Evolutionary conservation across 1,140 invertebrate species (phyloP).

Genomic region (Octopus sinensis): DNA sequence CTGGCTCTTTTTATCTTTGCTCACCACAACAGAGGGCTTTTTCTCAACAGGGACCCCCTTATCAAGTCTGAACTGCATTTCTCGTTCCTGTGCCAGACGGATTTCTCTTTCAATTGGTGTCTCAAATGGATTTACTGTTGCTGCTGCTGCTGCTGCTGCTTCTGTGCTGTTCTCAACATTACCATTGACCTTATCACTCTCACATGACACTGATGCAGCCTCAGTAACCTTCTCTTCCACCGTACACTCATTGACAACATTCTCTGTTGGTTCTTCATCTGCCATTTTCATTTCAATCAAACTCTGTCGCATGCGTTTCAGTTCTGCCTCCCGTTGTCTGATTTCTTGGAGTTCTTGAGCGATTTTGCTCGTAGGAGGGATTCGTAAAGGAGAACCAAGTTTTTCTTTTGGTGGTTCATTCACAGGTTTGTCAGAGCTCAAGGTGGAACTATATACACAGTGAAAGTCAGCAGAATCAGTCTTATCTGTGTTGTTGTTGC

Average conservation of each 20-base stretch:
- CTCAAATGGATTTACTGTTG: slow-evolving; percentile 42
- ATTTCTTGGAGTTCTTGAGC: slow-evolving; percentile 59
- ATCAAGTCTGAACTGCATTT: slow-evolving; percentile 59
- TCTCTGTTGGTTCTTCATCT: background rate
- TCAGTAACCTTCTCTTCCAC: slow-evolving; percentile 14
- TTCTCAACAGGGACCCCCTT: slow-evolving; percentile 43
- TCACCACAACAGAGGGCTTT: slow-evolving; percentile 18
- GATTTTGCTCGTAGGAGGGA: slow-evolving; percentile 46
- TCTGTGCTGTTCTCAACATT: no score
- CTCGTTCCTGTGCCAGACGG: slow-evolving; percentile 60
- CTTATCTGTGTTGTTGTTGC: background rate
- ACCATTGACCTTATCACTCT: background rate
- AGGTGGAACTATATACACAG: slow-evolving; percentile 5
- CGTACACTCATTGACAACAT: background rate
- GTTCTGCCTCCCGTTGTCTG: slow-evolving; percentile 59
- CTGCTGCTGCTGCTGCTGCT: background rate
- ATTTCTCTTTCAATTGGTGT: slow-evolving; percentile 65
- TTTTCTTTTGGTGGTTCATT: background rate
- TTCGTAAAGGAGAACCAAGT: background rate
- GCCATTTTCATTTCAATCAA: background rate
- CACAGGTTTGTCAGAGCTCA: slow-evolving; percentile 18
- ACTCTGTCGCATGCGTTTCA: slow-evolving; percentile 42
- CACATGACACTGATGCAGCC: slow-evolving; percentile 18
- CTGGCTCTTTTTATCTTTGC: background rate
- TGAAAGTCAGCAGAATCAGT: background rate